Conservation (phyloP, 2,888 invertebrate species). For the Nephrotoma flavescens region DNA sequence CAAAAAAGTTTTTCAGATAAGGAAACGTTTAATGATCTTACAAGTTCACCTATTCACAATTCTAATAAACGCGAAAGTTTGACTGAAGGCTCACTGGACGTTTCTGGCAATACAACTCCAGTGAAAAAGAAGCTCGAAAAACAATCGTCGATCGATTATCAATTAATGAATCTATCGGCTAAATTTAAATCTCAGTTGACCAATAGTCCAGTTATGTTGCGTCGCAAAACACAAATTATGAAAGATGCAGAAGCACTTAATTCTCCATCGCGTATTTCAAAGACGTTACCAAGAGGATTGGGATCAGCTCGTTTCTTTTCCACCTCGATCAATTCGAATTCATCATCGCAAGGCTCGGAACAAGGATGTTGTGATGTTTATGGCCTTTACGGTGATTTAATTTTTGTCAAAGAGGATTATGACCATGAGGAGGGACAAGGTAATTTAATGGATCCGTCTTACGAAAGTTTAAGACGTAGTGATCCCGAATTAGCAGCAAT, state of each 20-base stretch:
- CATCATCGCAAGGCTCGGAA: constrained; percentile 44
- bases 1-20: neutral
- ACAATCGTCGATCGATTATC: constrained; percentile 43
- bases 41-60: neutral
- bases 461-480: constrained; percentile 61
- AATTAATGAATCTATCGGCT: constrained; percentile 34
- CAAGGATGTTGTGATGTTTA: constrained; percentile 68
- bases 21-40: neutral
- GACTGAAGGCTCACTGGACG: neutral
- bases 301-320: constrained; percentile 22
- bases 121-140: constrained; percentile 33
- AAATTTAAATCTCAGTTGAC: constrained; percentile 45
- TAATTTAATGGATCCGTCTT: constrained; percentile 38
- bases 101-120: constrained; percentile 17
- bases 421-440: constrained; percentile 71
- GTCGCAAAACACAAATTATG: constrained; percentile 40
- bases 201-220: constrained; percentile 46
- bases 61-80: neutral
- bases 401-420: constrained; percentile 56
- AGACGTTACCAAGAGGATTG: constrained; percentile 62
- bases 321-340: constrained; percentile 35
- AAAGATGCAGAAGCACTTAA: constrained; percentile 20
- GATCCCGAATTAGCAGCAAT: constrained; percentile 75
- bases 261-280: constrained; percentile 48
- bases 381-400: constrained; percentile 75